Base-by-base conservation (phyloP, 2,888 invertebrate species). In the Thumatha senex region DNA sequence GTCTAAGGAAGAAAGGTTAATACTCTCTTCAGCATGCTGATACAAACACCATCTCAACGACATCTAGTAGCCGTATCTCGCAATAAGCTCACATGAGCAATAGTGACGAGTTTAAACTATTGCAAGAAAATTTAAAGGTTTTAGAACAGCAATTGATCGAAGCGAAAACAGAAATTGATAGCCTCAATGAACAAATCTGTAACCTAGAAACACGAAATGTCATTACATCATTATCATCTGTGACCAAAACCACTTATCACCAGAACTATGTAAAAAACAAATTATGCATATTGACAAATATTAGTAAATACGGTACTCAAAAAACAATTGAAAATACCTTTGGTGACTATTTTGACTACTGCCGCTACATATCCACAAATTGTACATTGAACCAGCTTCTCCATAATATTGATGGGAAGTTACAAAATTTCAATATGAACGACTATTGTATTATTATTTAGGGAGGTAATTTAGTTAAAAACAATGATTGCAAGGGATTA, bases 371-470 rank as follows among this genome's bases (percentile, higher is more conserved):
- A 13, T 15, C 18, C 7, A 35, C 36, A 9, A 30, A 48, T n/a
- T 41, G 41, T 48, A 41, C 12, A 29, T 29, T 36, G 7, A 35
- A 41, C n/a, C 24, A 15, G 2, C 14, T 48, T n/a, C n/a, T 41
- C 9, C 13, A 48, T 4, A 41, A 48, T 30, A 30, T 48, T 11
- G 31, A 30, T n/a, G 30, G 12, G 24, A 48, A 48, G 33, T 36
- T 48, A 36, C 1, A 40, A n/a, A 29, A 48, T 15, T 48, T 35
- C 10, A 36, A 41, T 15, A 35, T 41, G 29, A 41, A 40, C 13
- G 47, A 48, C 18, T 48, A 48, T 10, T 48, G 47, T 36, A 35
- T 41, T 41, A 13, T 48, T 41, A 36, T 48, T 33, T 30, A 41
- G n/a, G 47, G 41, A 7, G 41, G 36, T 13, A 48, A 35, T 11